Percentiles rank a stretch among this genome's conserved stretches.
Evolutionary conservation across 2,797 vertebrate species (phyloP).

Genomic region (Menidia menidia): DNA sequence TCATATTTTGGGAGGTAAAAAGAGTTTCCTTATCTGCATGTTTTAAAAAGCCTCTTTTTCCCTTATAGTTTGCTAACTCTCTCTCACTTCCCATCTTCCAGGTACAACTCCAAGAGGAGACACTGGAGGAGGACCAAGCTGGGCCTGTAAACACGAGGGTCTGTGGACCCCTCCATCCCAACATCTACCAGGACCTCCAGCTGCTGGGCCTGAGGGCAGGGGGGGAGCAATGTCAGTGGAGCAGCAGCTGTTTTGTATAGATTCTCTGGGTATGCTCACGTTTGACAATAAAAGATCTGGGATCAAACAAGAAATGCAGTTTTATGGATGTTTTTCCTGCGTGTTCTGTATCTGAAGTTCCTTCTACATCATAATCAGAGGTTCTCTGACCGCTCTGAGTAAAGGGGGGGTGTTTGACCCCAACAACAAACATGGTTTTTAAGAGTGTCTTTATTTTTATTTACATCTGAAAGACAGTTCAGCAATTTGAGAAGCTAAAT

Average conservation of each 20-base stretch:
- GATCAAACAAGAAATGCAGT: conserved; percentile 54
- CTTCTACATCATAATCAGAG: too few relatives aligned
- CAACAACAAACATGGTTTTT: too few relatives aligned
- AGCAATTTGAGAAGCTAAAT: neutral
- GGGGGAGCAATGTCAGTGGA: conserved; percentile 69
- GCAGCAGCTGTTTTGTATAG: conserved; percentile 82
- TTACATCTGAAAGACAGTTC: neutral
- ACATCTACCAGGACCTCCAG: conserved; percentile 62
- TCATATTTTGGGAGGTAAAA: too few relatives aligned
- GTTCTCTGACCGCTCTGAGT: too few relatives aligned
- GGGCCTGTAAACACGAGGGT: conserved; percentile 83
- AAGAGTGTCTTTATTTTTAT: neutral
- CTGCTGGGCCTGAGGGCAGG: conserved; percentile 55
- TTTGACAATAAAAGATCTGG: conserved; percentile 84
- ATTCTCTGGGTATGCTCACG: conserved; percentile 78
- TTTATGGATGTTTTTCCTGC: too few relatives aligned
- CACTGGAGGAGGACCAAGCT: conserved; percentile 95
- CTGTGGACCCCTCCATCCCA: conserved; percentile 39
- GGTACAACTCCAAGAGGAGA: conserved; percentile 97
- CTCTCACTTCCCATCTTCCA: conserved; percentile 48
- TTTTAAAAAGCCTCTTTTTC: too few relatives aligned
- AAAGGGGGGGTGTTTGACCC: too few relatives aligned
- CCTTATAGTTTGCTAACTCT: neutral
- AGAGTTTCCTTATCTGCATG: too few relatives aligned
- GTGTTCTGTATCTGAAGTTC: too few relatives aligned